Base-by-base conservation (phyloP, 1,140 invertebrate genomes). In the Drosophila watanabei region DNA sequence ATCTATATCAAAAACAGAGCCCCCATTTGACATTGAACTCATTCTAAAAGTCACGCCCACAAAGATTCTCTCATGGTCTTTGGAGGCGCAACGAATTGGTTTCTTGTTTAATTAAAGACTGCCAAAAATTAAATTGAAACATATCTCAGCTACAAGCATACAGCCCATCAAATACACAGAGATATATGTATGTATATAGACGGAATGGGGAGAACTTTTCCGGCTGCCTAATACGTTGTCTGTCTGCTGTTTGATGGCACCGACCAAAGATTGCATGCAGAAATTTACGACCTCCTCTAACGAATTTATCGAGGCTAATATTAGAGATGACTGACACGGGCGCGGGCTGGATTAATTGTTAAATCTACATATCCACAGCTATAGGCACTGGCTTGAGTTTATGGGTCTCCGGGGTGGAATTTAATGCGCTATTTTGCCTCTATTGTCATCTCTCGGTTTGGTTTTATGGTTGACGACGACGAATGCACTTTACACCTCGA, bases 261-360 rank as follows among this genome's bases (percentile, higher is more conserved):
- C 54, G 54, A 24, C 33, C 54, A 1, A 56, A 56, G 20, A 56
- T 39, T 49, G 66, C 63, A 73, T 80, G 76, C 46, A 6, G 35
- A 70, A 75, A 88, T 78, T 84, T 65, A 84, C 73, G 62, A 64
- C 48, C 54, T 49, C 24, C 18, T 72, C 57, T 57, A 75, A 72
- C 77, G 37, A 68, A 79, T 84, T 84, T 79, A 78, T 88, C 71
- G 75, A 33, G 28, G 18, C 70, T 79, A 82, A 79, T 79, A 82
- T 79, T 85, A 80, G 76, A 80, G 65, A 65, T 76, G 79, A 76
- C 79, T 75, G 63, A 24, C 33, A 56, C 54, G 54, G 52, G 45
- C 58, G 35, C 28, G 65, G 46, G 65, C 64, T 62, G 63, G 56
- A 82, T 68, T 73, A 73, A 61, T 73, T 60, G 70, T 73, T 60